Percentiles rank a stretch among this genome's conserved stretches.
Evolutionary conservation across 2,888 invertebrate genomes (phyloP).

Genomic region (Esperia sulphurella): DNA sequence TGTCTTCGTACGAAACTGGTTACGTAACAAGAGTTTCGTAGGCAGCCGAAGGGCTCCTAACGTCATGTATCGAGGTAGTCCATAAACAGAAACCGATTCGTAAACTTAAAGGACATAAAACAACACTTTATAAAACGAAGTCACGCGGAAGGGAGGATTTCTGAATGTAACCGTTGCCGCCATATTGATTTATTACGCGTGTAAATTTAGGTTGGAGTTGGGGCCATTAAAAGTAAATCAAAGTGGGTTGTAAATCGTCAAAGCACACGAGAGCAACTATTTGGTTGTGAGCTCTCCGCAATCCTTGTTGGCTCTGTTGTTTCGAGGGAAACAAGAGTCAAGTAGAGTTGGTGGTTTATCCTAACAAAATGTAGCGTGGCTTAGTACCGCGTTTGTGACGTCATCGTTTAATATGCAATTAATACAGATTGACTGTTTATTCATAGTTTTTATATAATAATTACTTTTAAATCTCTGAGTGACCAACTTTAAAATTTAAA

Average conservation of each 20-base stretch:
- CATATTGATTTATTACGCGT: slow-evolving; percentile 55
- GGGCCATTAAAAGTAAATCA: slow-evolving; percentile 59
- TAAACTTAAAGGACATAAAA: slow-evolving; percentile 9
- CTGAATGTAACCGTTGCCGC: slow-evolving; percentile 7
- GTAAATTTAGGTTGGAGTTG: slow-evolving; percentile 44
- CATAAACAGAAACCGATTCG: slow-evolving; percentile 7
- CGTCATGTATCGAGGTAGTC: background rate
- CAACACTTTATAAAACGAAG: slow-evolving; percentile 22
- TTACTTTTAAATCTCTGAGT: background rate
- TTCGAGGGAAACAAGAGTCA: slow-evolving; percentile 1
- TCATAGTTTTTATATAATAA: background rate
- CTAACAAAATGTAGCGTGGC: slow-evolving; percentile 34
- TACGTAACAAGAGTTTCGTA: too few species aligned
- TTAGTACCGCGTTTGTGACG: slow-evolving; percentile 34
- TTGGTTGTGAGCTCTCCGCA: slow-evolving; percentile 14
- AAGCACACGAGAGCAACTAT: slow-evolving; percentile 33
- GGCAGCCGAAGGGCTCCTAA: too few species aligned
- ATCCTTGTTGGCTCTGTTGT: background rate
- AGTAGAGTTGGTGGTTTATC: slow-evolving; percentile 18
- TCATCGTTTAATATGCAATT: slow-evolving; percentile 36
- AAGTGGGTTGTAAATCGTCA: slow-evolving; percentile 54
- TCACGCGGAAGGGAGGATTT: slow-evolving; percentile 16
- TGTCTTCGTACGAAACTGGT: too few species aligned
- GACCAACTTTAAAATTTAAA: too few species aligned
- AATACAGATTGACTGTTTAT: too few species aligned